Evolutionary conservation across 30 jellyfish, hydroid and myxozoan species (phyloP), one percentile per base, ranked within the genome.

Genomic region (Aurelia sp.): DNA sequence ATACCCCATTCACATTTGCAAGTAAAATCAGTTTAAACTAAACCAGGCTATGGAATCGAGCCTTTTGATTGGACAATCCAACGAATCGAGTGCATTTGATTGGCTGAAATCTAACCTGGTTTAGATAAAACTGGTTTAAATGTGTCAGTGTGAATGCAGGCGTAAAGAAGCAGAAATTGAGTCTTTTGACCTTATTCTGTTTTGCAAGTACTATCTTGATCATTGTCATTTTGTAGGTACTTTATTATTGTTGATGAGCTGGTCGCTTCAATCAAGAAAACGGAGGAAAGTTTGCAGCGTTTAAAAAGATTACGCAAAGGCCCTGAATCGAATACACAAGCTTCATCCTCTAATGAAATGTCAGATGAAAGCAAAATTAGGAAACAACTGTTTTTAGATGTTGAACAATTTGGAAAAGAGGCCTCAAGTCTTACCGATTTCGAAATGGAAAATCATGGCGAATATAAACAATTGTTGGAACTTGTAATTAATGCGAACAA

Each of bases 231-330:
- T 8, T 85, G 58, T 58, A 96, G 99, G 50, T 96, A 90, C 67
- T 69, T 30, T 80, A 27, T 27, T 5, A 68, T 87, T 13, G 98
- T 96, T 30, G 90, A 90, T 40, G 99, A 96, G 68, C 91, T 96
- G 24, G 88, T 96, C 18, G 71, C 99, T 2, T 87, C 99, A 8
- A 96, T 96, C 38, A 87, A 87, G 91, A 96, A 91, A 68, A 96
- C 99, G 16, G 99, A 96, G 76, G 99, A 96, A 81, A 96, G 99
- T 82, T 92, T 96, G 24, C 95, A 57, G 61, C 86, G 99, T 20
- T 67, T 96, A 18, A 96, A 96, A 65, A 96, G 97, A 65, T 88
- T 91, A 60, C 96, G 99, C 44, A 95, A 90, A 61, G 97, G 95
- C 19, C 97, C 88, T 12, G 91, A 77, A 5, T 67, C 91, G 12